Conservation (phyloP, 2,113 vertebrate species). For the Aythya baeri region DNA sequence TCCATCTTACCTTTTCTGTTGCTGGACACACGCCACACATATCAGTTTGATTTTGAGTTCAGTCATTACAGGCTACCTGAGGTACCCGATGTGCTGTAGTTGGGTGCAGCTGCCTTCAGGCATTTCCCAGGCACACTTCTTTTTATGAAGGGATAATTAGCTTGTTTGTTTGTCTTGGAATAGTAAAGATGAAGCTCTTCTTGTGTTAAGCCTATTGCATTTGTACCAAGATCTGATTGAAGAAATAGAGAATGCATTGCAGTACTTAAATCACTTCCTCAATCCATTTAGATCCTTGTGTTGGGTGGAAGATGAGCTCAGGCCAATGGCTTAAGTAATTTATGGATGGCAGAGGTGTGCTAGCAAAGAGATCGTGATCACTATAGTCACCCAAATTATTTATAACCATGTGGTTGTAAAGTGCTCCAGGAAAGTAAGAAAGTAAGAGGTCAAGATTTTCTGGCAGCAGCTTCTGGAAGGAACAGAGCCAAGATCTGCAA, state of each 20-base stretch:
- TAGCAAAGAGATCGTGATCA: not conserved
- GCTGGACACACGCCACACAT: not conserved
- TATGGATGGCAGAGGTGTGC: not conserved
- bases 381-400: not conserved
- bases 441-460: not conserved
- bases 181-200: not conserved
- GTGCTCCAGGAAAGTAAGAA: not conserved
- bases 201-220: not conserved
- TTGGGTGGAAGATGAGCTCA: not conserved
- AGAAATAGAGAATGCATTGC: not conserved
- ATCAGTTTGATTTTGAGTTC: not conserved
- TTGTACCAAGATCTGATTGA: not conserved
- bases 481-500: not conserved
- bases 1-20: not conserved
- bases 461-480: not conserved
- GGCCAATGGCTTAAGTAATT: not conserved
- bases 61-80: not conserved
- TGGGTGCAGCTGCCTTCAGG: accelerated
- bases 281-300: not conserved
- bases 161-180: not conserved
- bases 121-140: not conserved
- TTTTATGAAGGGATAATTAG: not conserved
- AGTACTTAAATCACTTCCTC: not conserved
- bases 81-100: not conserved
- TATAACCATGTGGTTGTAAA: not conserved